Evolutionary conservation across 1,140 invertebrate species (phyloP), one percentile per base, ranked within the genome.

Genomic region (Apis dorsata): DNA sequence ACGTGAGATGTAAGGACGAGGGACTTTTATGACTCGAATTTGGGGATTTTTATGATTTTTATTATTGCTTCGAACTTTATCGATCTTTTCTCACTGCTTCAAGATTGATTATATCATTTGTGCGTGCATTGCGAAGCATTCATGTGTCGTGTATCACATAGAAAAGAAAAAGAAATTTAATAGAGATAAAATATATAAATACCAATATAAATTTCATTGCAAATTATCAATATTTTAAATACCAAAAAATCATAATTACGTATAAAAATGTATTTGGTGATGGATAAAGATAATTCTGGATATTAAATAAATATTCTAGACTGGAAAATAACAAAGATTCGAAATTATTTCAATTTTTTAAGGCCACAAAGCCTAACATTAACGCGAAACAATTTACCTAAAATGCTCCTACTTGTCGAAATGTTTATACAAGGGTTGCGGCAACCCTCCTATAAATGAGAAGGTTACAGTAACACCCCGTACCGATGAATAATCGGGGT

Each of bases 351-450:
- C n/a, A 44, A 84, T 81, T 75, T 63, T 79, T 65, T 49, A 60
- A 60, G 15, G 12, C 17, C 19, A 15, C 44, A 53, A 55, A 70
- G 73, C 17, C 12, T 13, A 28, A 69, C 80, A 87, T 90, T 85
- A 91, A 83, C 89, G 74, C 65, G 69, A 83, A 90, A 91, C 90
- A 92, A 92, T 92, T 89, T 90, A 83, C 88, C 78, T 89, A 90
- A 91, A 91, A 91, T 86, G 87, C 81, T 78, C 44, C 55, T 55
- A 72, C 70, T 62, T 76, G 77, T 76, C 77, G 83, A 89, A 88
- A 88, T 85, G 85, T 87, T 72, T 80, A 76, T 65, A 65, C 66
- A 83, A 78, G 68, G 75, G 75, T 79, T 65, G 70, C 60, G 76
- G 73, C 70, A 88, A 78, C 85, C 84, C 86, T 82, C 84, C 74